A percentile compares a stretch with the other conserved stretches of the same genome.
Evolutionary conservation across 2,888 invertebrate genomes (phyloP).

Genomic region (Phengaris alcon): DNA sequence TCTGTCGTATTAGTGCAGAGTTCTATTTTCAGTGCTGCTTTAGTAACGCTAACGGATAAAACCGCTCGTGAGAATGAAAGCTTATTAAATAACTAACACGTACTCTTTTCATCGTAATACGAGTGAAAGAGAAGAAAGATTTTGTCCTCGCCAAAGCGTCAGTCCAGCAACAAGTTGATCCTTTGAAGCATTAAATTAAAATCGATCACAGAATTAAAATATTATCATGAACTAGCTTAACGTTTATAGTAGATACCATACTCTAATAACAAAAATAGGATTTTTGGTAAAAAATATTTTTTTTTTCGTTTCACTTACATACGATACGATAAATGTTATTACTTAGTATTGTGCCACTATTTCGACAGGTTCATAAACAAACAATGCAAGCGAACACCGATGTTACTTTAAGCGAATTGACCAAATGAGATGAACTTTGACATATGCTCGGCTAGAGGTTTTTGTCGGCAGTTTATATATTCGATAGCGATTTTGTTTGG

Average conservation of each 20-base stretch:
- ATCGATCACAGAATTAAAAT: slow-evolving; percentile 69
- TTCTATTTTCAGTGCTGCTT: too few species aligned
- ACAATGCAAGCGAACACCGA: slow-evolving; percentile 26
- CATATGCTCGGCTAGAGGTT: too few species aligned
- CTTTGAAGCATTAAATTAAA: slow-evolving; percentile 61
- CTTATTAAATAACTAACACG: not conserved
- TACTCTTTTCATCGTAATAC: not conserved
- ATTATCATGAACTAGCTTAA: slow-evolving; percentile 60
- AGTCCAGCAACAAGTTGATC: slow-evolving; percentile 36
- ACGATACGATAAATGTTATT: slow-evolving; percentile 46
- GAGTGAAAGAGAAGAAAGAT: not conserved
- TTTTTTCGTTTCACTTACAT: slow-evolving; percentile 54
- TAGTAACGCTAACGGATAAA: too few species aligned
- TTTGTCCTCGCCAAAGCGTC: not conserved
- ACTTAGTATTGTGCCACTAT: slow-evolving; percentile 56
- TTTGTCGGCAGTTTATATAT: too few species aligned
- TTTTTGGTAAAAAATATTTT: slow-evolving; percentile 68
- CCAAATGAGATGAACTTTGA: not conserved
- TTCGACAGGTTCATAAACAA: slow-evolving; percentile 37
- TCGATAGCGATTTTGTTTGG: too few species aligned
- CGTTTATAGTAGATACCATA: slow-evolving; percentile 58
- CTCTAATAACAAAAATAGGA: slow-evolving; percentile 70
- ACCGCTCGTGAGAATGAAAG: not conserved
- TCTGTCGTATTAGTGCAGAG: too few species aligned
- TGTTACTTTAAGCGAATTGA: slow-evolving; percentile 13